These are phyloP conservation scores for Ennomos quercinarius DNA, from an alignment of 2,888 invertebrate species.

Conservation along the genomic window DNA sequence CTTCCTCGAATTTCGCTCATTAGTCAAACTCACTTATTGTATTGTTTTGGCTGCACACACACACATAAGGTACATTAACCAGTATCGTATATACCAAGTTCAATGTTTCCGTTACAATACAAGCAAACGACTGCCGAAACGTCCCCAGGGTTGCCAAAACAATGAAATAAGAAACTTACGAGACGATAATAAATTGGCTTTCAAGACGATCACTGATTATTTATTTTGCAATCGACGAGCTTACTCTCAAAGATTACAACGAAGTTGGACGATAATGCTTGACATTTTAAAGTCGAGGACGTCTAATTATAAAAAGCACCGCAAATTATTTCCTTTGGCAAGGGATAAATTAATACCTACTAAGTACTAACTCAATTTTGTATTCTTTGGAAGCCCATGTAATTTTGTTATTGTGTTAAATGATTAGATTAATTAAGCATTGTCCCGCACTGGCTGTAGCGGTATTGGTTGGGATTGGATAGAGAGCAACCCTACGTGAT, in stretches of 20 bases:
- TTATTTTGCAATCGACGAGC: conserved; percentile 31
- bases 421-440: conserved; percentile 14
- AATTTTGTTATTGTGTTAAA: background rate
- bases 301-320: conserved; percentile 22
- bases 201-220: conserved; percentile 11
- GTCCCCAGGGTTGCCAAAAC: conserved; percentile 52
- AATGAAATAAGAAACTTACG: conserved; percentile 47
- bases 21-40: conserved; percentile 16
- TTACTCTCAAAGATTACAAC: conserved; percentile 23
- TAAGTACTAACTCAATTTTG: conserved; percentile 1
- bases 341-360: background rate
- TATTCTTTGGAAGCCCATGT: conserved; percentile 5
- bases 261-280: conserved; percentile 11
- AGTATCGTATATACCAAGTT: conserved; percentile 26
- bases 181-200: conserved; percentile 37
- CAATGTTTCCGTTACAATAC: conserved; percentile 44
- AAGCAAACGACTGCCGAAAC: conserved; percentile 49
- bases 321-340: conserved; percentile 5
- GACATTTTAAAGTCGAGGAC: conserved; percentile 16
- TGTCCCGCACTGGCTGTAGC: conserved; percentile 4
- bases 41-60: conserved; percentile 27
- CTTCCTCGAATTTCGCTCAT: conserved; percentile 2
- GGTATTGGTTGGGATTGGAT: conserved; percentile 1
- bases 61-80: conserved; percentile 24
- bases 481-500: conserved; percentile 27